Percentiles rank a stretch among this genome's conserved stretches.
Evolutionary conservation across 2,888 invertebrate genomes (phyloP).

Genomic region (Alloscopus bannaensis): DNA sequence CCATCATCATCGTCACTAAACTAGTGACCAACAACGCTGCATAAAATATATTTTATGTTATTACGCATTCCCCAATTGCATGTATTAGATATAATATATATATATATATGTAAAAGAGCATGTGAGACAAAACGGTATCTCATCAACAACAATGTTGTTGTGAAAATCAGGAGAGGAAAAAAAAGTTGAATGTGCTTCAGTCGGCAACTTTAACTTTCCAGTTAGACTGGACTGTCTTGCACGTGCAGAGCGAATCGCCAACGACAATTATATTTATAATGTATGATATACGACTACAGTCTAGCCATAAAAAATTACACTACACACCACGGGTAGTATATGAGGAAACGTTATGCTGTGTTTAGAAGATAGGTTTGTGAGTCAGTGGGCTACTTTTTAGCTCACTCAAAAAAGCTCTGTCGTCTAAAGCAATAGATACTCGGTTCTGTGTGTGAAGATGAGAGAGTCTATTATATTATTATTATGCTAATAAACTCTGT

Average conservation of each 20-base stretch:
- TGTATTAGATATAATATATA: too few relatives aligned
- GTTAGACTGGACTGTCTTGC: constrained; percentile 27
- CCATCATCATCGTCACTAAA: background rate
- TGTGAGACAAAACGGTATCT: too few relatives aligned
- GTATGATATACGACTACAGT: background rate
- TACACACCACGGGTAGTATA: too few relatives aligned
- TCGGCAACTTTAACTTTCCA: constrained; percentile 1
- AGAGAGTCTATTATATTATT: too few relatives aligned
- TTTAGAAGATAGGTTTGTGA: constrained; percentile 32
- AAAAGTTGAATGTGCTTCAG: too few relatives aligned
- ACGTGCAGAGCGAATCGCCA: background rate
- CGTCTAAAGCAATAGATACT: background rate
- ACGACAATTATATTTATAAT: background rate
- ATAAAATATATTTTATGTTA: too few relatives aligned
- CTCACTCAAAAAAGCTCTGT: background rate
- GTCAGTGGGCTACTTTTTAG: constrained; percentile 25
- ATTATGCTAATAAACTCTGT: background rate
- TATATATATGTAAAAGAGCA: too few relatives aligned
- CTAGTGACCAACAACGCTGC: too few relatives aligned
- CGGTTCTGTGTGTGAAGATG: background rate
- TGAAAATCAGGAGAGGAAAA: too few relatives aligned
- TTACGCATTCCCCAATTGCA: too few relatives aligned
- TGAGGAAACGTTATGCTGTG: background rate
- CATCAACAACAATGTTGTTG: too few relatives aligned
- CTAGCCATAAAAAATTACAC: constrained; percentile 16